A percentile compares a stretch with the other conserved stretches of the same genome.
These are phyloP conservation scores for Symphodus melops DNA, from an alignment of 2,113 vertebrate species.

Conservation along the genomic window DNA sequence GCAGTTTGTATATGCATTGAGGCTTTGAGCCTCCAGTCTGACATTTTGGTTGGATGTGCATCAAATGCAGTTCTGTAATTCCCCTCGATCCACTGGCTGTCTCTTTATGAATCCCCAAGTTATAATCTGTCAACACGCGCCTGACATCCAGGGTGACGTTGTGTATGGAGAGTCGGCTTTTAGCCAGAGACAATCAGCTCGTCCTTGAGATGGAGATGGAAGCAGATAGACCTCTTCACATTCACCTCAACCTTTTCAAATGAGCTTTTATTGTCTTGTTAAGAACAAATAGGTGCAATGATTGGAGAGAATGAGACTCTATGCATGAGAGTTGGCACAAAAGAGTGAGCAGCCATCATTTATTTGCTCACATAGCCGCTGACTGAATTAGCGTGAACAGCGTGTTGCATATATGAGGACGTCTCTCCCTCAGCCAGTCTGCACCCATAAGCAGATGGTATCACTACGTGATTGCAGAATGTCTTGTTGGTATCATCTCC, in stretches of 20 bases:
- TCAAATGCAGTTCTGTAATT: slow-evolving; percentile 55
- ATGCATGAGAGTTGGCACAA: slow-evolving; percentile 29
- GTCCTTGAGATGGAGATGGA: slow-evolving; percentile 63
- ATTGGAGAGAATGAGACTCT: slow-evolving; percentile 52
- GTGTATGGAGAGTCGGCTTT: slow-evolving; percentile 56
- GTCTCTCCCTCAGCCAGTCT: slow-evolving; percentile 47
- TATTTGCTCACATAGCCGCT: slow-evolving; percentile 50
- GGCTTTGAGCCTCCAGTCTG: slow-evolving; percentile 42
- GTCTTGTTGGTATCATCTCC: slow-evolving; percentile 33
- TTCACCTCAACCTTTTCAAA: slow-evolving; percentile 63
- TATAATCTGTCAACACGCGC: slow-evolving; percentile 70
- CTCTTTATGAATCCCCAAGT: slow-evolving; percentile 69
- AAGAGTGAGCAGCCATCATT: slow-evolving; percentile 36
- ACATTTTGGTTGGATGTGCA: slow-evolving; percentile 61
- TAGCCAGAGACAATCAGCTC: slow-evolving; percentile 64
- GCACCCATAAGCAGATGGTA: slow-evolving; percentile 76
- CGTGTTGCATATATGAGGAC: slow-evolving; percentile 52
- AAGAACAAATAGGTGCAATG: slow-evolving; percentile 63
- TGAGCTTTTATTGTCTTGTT: slow-evolving; percentile 61
- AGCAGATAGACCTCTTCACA: slow-evolving; percentile 34
- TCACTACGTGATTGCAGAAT: slow-evolving; percentile 70
- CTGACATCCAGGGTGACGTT: slow-evolving; percentile 57
- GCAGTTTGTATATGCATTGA: slow-evolving; percentile 39
- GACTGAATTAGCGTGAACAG: slow-evolving; percentile 52
- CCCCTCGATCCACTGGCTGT: slow-evolving; percentile 58